Conservation (phyloP, 2,888 invertebrate genomes). For the Tiliacea citrago region DNA sequence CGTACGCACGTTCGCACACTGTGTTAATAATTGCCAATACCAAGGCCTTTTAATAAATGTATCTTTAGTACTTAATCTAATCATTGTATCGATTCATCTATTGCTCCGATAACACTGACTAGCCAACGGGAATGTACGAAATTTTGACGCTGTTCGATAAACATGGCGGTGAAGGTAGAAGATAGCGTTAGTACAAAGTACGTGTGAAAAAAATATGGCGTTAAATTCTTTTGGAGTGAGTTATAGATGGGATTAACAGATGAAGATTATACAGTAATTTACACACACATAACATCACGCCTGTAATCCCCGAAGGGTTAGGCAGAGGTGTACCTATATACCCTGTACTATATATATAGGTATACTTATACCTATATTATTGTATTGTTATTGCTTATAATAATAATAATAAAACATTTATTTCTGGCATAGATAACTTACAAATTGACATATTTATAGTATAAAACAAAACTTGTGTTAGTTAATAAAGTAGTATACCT, state of each 20-base stretch:
- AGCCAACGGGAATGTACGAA: constrained; percentile 31
- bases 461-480: too few species aligned
- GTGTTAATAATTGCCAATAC: constrained; percentile 61
- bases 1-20: constrained; percentile 59
- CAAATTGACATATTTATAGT: too few species aligned
- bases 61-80: constrained; percentile 71
- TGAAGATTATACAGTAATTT: background rate
- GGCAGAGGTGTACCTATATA: too few species aligned
- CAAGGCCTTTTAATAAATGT: constrained; percentile 73
- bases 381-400: too few species aligned
- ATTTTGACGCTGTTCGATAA: constrained; percentile 28
- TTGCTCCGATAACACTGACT: constrained; percentile 44
- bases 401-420: too few species aligned
- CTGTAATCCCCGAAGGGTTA: too few species aligned
- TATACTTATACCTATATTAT: too few species aligned
- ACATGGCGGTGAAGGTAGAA: background rate
- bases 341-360: too few species aligned
- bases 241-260: background rate
- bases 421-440: too few species aligned
- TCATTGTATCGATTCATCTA: constrained; percentile 76
- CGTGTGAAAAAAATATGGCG: background rate
- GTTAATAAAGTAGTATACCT: too few species aligned
- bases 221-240: constrained; percentile 1
- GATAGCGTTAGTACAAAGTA: background rate
- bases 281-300: too few species aligned